Evolutionary conservation across 2,113 vertebrate genomes (phyloP), one percentile per base, ranked within the genome.

Genomic region (Spilogale gracilis): DNA sequence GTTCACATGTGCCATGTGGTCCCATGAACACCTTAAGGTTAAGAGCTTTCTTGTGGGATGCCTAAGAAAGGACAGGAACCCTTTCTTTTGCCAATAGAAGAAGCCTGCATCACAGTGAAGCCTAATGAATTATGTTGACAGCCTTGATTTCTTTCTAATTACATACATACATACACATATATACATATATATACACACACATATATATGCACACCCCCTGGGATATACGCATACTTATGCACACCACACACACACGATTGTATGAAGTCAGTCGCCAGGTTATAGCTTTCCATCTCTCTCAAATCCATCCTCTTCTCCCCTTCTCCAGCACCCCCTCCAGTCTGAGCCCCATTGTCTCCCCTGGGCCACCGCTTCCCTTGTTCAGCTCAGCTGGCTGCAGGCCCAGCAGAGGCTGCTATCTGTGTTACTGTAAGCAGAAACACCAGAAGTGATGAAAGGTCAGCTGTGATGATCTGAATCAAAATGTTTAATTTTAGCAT

Each of bases 401-500:
- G 38, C 52, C 54, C 56, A 60, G 48, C n/a, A 32, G 50, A 63
- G 23, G 14, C 45, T 4, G 5, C 32, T 80, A 63, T 17, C 63
- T 60, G 30, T 65, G n/a, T 3, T 52, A 45, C 60, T 16, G 32
- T 71, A 87, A 82, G 17, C 27, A 54, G 45, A 43, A 80, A n/a
- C 4, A 16, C 45, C 54, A 65, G 45, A 52, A 58, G 16, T 80
- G 73, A 32, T 89, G 65, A 94, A 69, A 80, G 50, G 56, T 58
- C 43, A 23, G 9, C 30, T 94, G 69, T 18, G 25, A 81, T 60
- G 48, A 60, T 74, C 61, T 61, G 9, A 45, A 94, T 81, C 13
- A 20, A 20, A 96, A 92, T 58, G 89, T 91, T 90, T 80, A n/a
- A 58, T 88, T 89, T 93, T 45, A 90, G 25, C 30, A n/a, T 76